Percentiles rank a stretch among this genome's conserved stretches.
Conservation (phyloP, 2,888 invertebrate genomes). For the Halocaridina rubra region DNA sequence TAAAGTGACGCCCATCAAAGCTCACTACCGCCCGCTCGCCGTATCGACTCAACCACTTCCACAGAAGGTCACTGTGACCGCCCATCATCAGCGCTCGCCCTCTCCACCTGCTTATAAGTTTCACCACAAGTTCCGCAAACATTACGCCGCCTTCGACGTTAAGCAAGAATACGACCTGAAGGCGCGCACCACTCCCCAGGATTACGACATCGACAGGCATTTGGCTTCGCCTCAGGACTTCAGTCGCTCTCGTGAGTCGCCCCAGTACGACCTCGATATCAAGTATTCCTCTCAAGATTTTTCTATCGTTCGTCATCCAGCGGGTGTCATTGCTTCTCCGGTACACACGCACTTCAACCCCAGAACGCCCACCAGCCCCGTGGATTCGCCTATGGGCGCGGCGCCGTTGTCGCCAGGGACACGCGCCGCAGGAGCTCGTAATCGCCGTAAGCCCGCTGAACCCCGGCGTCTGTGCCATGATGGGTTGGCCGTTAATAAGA, state of each 20-base stretch:
- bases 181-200: neutral
- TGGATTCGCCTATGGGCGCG: constrained; percentile 34
- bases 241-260: neutral
- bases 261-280: neutral
- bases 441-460: constrained; percentile 55
- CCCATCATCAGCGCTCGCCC: constrained; percentile 73
- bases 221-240: neutral
- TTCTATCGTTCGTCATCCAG: neutral
- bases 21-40: constrained; percentile 19
- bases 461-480: constrained; percentile 53
- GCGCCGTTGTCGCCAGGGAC: constrained; percentile 48
- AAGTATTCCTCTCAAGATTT: neutral
- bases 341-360: neutral
- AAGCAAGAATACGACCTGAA: neutral
- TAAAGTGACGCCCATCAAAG: constrained; percentile 73
- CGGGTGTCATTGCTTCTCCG: constrained; percentile 9
- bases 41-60: constrained; percentile 68
- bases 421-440: constrained; percentile 27
- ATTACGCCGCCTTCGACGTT: neutral
- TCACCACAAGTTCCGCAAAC: constrained; percentile 46
- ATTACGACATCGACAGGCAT: neutral
- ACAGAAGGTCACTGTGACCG: constrained; percentile 77
- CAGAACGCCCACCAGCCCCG: constrained; percentile 40
- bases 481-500: constrained; percentile 12
- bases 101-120: constrained; percentile 20